phyloP scores from a whole-genome alignment of 2,888 invertebrate species.

The Stenodema calcarata region DNA sequence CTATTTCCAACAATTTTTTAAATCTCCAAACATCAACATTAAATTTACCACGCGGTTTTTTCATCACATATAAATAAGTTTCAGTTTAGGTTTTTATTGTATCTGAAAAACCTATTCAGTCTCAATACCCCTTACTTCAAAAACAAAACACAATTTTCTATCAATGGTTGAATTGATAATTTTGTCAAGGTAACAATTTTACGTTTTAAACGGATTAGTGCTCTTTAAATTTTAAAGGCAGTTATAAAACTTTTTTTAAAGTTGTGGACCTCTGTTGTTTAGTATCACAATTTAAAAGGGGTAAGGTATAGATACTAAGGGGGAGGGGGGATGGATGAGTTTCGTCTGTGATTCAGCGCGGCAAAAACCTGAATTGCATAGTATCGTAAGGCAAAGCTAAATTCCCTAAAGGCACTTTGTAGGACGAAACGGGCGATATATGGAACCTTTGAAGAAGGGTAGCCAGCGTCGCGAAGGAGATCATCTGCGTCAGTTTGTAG shows the following conservation, averaged over 20 bases:
- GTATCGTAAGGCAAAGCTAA: slow-evolving; percentile 66
- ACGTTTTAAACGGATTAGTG: neutral
- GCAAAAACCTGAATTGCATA: slow-evolving; percentile 64
- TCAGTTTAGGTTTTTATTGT: slow-evolving; percentile 22
- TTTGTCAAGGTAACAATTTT: neutral
- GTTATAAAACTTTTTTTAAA: neutral
- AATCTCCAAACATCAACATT: slow-evolving; percentile 39
- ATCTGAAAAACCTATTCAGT: slow-evolving; percentile 46
- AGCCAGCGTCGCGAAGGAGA: slow-evolving; percentile 66
- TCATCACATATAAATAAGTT: slow-evolving; percentile 46
- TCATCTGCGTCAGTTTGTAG: slow-evolving; percentile 70
- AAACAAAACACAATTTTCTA: neutral
- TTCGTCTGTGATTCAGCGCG: slow-evolving; percentile 36
- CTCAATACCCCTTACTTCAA: slow-evolving; percentile 39
- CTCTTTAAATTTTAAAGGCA: neutral
- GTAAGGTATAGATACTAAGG: neutral
- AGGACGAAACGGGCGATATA: slow-evolving; percentile 61
- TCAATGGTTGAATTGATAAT: neutral
- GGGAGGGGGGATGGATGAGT: neutral
- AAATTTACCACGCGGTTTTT: slow-evolving; percentile 33
- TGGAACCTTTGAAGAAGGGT: slow-evolving; percentile 67
- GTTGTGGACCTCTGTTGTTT: neutral
- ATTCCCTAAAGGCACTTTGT: slow-evolving; percentile 66
- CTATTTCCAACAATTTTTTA: slow-evolving; percentile 44
- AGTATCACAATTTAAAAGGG: slow-evolving; percentile 3